Conservation (phyloP, 2,888 invertebrate genomes). For the Eupithecia exiguata region DNA sequence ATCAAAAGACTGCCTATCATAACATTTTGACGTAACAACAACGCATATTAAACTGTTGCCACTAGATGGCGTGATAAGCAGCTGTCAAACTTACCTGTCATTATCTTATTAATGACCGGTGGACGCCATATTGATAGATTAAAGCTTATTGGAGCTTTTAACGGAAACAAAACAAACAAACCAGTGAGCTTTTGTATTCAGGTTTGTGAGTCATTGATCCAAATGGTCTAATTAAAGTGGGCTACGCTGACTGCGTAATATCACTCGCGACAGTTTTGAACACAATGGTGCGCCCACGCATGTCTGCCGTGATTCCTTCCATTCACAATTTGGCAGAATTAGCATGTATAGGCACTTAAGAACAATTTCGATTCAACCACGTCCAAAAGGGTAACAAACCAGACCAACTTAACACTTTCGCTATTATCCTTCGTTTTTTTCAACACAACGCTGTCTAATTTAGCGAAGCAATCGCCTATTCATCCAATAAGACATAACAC, state of each 20-base stretch:
- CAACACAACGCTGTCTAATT: constrained; percentile 71
- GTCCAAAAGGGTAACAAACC: constrained; percentile 67
- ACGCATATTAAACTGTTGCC: constrained; percentile 79
- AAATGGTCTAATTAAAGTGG: constrained; percentile 65
- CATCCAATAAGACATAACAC: constrained; percentile 42
- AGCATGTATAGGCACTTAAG: constrained; percentile 70
- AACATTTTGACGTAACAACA: constrained; percentile 79
- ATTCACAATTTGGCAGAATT: constrained; percentile 72
- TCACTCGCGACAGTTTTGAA: constrained; percentile 65
- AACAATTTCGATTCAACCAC: constrained; percentile 58
- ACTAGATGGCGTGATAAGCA: constrained; percentile 81
- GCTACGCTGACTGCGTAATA: constrained; percentile 66
- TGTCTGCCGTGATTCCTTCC: constrained; percentile 69
- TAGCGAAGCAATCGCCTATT: constrained; percentile 54
- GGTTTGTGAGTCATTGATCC: constrained; percentile 49
- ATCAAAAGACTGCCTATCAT: constrained; percentile 79
- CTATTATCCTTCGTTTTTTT: constrained; percentile 69
- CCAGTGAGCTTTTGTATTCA: constrained; percentile 31
- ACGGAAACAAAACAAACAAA: constrained; percentile 8
- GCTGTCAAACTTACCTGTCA: constrained; percentile 81
- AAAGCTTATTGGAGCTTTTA: constrained; percentile 66
- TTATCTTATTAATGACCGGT: constrained; percentile 77
- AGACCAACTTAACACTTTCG: constrained; percentile 76
- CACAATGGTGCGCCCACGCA: constrained; percentile 80
- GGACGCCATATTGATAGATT: constrained; percentile 70